These are phyloP conservation scores for Olivierus martensii DNA, from an alignment of 1,140 invertebrate species.

Conservation along the genomic window DNA sequence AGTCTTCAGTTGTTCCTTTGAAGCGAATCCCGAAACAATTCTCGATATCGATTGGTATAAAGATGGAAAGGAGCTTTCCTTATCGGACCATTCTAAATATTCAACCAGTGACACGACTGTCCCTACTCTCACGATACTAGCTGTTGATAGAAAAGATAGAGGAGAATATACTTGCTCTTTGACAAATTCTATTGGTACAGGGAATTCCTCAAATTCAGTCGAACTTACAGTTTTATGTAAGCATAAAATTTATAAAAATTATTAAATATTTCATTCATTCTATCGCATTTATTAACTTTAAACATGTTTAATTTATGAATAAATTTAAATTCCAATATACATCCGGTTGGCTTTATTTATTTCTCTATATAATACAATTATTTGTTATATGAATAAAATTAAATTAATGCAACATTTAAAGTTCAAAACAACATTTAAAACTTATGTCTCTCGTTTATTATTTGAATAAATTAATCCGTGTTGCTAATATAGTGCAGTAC, in stretches of 20 bases:
- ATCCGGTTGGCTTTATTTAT: too few species aligned
- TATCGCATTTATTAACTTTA: too few species aligned
- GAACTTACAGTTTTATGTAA: slow-evolving; percentile 38
- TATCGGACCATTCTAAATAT: slow-evolving; percentile 7
- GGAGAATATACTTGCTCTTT: slow-evolving; percentile 66
- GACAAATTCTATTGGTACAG: slow-evolving; percentile 54
- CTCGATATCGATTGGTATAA: slow-evolving; percentile 20
- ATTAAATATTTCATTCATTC: neutral
- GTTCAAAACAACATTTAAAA: too few species aligned
- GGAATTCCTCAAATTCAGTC: slow-evolving; percentile 28
- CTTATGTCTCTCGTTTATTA: too few species aligned
- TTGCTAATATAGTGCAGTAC: too few species aligned
- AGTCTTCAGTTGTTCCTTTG: slow-evolving; percentile 22
- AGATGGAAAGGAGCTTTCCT: slow-evolving; percentile 16
- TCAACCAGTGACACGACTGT: slow-evolving; percentile 2
- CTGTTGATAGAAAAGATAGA: slow-evolving; percentile 55
- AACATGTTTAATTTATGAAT: too few species aligned
- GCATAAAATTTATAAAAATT: slow-evolving; percentile 26
- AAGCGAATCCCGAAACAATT: slow-evolving; percentile 21
- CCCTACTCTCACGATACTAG: slow-evolving; percentile 48
- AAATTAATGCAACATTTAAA: too few species aligned
- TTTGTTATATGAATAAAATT: too few species aligned
- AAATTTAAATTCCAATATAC: too few species aligned
- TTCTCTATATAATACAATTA: too few species aligned
- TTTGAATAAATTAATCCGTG: too few species aligned